These are phyloP conservation scores for Micronycteris hirsuta DNA, from an alignment of 2,113 vertebrate genomes.

Conservation along the genomic window DNA sequence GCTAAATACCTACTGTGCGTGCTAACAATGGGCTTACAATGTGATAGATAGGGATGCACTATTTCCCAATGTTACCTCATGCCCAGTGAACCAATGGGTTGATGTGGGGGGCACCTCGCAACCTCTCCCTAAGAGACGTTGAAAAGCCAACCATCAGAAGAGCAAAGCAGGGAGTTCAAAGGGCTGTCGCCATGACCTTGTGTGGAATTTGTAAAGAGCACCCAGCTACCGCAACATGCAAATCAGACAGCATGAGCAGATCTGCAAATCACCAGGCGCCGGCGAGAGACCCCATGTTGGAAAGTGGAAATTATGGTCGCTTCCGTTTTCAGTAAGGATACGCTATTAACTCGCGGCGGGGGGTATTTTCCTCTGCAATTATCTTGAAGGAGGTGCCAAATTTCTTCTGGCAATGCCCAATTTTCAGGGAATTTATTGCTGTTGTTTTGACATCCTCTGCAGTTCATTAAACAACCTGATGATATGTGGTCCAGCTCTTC, in stretches of 20 bases:
- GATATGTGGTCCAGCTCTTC: neutral
- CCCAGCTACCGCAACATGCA: neutral
- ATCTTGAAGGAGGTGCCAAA: neutral
- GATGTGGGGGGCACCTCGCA: fast-evolving
- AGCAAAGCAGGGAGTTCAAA: no score
- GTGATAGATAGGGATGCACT: fast-evolving
- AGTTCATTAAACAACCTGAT: neutral
- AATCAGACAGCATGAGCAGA: fast-evolving
- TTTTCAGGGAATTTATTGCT: neutral
- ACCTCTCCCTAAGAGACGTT: neutral
- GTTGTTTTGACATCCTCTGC: no score
- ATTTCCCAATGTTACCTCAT: neutral
- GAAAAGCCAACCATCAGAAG: neutral
- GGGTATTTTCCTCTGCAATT: neutral
- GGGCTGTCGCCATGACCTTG: neutral
- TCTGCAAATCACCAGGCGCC: neutral
- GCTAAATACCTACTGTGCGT: no score
- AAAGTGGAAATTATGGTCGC: neutral
- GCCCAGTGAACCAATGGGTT: neutral
- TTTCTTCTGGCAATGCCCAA: neutral
- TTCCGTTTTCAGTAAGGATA: neutral
- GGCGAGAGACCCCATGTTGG: neutral
- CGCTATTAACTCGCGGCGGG: neutral
- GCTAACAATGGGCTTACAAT: fast-evolving
- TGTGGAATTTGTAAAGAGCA: fast-evolving